phyloP scores from a whole-genome alignment of 2,113 vertebrate species.

The Oenanthe oenanthe region DNA sequence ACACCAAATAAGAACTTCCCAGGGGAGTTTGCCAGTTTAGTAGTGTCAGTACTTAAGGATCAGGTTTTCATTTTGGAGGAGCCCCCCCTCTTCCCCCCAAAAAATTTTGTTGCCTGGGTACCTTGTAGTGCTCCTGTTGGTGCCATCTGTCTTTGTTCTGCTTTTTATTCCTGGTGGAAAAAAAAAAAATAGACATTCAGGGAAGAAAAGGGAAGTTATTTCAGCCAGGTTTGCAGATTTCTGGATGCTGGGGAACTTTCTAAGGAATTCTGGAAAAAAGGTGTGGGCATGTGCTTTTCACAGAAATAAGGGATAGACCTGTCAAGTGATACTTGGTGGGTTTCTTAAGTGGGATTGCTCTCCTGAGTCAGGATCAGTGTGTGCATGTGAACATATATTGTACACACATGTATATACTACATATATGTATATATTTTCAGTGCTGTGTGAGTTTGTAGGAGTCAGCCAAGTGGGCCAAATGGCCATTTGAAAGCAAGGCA shows the following conservation, averaged over 20 bases:
- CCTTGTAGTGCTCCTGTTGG: not conserved
- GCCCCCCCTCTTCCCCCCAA: fast-evolving
- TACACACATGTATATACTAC: not conserved
- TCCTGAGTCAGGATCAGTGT: not conserved
- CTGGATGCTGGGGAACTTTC: not conserved
- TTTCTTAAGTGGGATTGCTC: not conserved
- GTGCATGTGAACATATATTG: too few species aligned
- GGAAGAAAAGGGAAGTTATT: not conserved
- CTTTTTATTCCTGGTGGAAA: not conserved
- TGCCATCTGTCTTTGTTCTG: not conserved
- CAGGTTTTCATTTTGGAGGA: not conserved
- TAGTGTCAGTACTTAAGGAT: not conserved
- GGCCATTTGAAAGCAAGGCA: not conserved
- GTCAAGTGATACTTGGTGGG: fast-evolving
- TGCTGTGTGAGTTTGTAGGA: not conserved
- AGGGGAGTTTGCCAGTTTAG: not conserved
- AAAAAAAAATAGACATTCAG: not conserved
- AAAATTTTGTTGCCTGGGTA: not conserved
- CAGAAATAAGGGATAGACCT: not conserved
- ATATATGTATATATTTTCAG: not conserved
- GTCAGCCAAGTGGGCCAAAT: not conserved
- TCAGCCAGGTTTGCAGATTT: not conserved
- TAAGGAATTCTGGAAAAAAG: not conserved
- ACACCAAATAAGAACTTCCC: not conserved
- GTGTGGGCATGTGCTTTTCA: not conserved